Conservation (phyloP, 2,113 vertebrate genomes). For the Alectura lathami region DNA sequence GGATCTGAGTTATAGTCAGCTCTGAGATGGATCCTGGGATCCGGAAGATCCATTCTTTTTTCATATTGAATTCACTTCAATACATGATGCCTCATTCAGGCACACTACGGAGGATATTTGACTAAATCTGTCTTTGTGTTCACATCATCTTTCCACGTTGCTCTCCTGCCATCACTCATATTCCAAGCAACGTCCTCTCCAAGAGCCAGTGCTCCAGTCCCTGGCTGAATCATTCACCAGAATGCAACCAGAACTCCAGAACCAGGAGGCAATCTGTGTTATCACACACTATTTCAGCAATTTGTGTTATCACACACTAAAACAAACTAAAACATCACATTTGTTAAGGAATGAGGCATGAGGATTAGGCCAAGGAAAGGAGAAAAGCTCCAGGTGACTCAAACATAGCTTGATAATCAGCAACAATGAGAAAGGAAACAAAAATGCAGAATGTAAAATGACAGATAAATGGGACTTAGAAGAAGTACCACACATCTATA, state of each 20-base stretch:
- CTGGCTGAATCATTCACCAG: background rate
- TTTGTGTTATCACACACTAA: background rate
- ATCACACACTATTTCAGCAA: background rate
- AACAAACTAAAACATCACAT: background rate
- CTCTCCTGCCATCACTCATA: background rate
- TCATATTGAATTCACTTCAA: background rate
- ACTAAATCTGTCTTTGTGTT: background rate
- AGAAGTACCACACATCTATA: background rate
- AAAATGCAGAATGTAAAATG: background rate
- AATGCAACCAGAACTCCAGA: background rate
- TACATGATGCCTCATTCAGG: background rate
- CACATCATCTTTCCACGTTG: background rate
- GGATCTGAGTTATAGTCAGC: background rate
- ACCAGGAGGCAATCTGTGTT: background rate
- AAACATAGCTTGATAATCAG: background rate
- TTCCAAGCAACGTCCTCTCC: background rate
- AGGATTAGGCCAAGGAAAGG: background rate
- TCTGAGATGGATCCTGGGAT: background rate
- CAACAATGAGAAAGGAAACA: background rate
- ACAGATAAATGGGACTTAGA: conserved; percentile 10
- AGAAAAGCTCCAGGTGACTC: background rate
- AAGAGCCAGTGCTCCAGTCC: background rate
- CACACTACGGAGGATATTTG: background rate
- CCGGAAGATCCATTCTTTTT: background rate
- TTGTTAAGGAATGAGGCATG: background rate